These are phyloP conservation scores for Intellagama lesueurii DNA, from an alignment of 2,797 vertebrate genomes.

Conservation along the genomic window DNA sequence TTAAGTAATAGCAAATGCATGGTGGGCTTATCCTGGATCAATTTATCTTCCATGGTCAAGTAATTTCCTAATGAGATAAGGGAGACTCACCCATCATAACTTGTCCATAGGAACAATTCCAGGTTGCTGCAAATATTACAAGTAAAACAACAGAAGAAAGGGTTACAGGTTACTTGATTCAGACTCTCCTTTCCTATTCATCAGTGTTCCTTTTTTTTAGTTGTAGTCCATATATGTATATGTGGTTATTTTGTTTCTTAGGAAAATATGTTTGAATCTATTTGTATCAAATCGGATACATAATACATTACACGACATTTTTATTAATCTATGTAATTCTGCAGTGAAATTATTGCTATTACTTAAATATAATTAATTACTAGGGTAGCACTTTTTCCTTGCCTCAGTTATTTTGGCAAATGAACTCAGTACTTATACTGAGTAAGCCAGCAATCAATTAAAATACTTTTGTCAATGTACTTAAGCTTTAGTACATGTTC, in stretches of 20 bases:
- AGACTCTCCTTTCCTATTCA: neutral
- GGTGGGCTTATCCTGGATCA: neutral
- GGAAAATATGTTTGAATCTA: neutral
- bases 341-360: constrained; percentile 46
- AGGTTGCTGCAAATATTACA: neutral
- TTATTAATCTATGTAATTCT: constrained; percentile 39
- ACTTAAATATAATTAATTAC: constrained; percentile 50
- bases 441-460: constrained; percentile 34
- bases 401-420: constrained; percentile 33
- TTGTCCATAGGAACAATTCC: neutral
- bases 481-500: constrained; percentile 10
- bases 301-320: constrained; percentile 10
- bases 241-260: neutral
- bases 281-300: constrained; percentile 27
- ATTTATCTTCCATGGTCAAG: constrained; percentile 20
- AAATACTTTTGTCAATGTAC: neutral
- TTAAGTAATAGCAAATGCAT: neutral
- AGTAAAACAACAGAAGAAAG: neutral
- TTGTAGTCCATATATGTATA: neutral
- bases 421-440: constrained; percentile 29
- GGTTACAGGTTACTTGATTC: neutral
- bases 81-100: constrained; percentile 6
- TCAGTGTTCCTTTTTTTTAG: neutral
- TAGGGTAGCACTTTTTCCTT: constrained; percentile 36
- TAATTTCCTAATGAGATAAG: constrained; percentile 46